A percentile compares a stretch with the other conserved stretches of the same genome.
These are phyloP conservation scores for Mnemiopsis leidyi DNA, from an alignment of 37 sponge, comb jelly and placozoan genomes.

Conservation along the genomic window DNA sequence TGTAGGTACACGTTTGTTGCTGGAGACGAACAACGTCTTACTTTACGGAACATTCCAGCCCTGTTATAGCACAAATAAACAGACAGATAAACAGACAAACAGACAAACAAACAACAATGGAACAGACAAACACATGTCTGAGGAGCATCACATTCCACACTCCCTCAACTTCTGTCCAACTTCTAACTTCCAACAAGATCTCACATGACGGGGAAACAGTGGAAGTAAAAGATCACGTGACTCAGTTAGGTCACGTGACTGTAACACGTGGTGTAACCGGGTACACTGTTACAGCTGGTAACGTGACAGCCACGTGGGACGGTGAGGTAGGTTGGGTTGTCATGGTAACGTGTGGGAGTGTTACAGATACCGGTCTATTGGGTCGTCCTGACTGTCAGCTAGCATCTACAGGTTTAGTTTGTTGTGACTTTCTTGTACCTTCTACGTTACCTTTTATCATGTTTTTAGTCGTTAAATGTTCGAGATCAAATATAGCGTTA, in stretches of 20 bases:
- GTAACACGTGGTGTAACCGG: background rate
- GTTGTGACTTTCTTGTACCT: too few species aligned
- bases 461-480: too few species aligned
- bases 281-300: background rate
- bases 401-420: too few species aligned
- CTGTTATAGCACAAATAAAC: background rate
- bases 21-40: background rate
- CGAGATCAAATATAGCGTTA: too few species aligned
- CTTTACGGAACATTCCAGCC: background rate
- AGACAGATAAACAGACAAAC: too few species aligned
- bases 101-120: too few species aligned
- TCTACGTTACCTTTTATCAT: too few species aligned
- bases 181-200: background rate
- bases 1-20: background rate
- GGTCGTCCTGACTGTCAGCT: background rate
- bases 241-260: background rate
- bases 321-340: background rate
- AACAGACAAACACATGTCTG: background rate
- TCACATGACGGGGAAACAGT: background rate
- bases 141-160: background rate
- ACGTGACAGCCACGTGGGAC: background rate
- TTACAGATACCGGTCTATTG: background rate
- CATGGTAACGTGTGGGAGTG: background rate
- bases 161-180: background rate
- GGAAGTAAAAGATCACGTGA: background rate